Base-by-base conservation (phyloP, 1,140 invertebrate species). In the Trichonephila inaurata region DNA sequence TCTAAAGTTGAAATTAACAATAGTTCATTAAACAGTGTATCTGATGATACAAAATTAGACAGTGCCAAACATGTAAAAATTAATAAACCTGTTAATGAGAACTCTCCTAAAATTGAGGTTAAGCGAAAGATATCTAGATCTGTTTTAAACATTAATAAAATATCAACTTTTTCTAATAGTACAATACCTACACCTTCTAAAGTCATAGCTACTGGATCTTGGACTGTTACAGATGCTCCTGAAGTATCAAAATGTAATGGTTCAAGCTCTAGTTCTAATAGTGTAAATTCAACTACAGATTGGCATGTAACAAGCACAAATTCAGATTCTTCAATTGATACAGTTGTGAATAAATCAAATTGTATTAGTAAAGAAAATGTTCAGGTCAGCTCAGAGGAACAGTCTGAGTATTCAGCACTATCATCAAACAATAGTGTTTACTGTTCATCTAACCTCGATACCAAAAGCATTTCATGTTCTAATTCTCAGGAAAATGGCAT, bases 231-330 rank as follows among this genome's bases (percentile, higher is more conserved):
- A 64, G 95, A 95, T 44, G 94, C 94, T 40, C 94, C 94, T 51
- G 51, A 5, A 19, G 94, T 94, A 7, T 95, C 95, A 72, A 95
- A 95, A 16, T 95, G 95, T 2, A 61, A 95, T 18, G 95, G 94
- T 18, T 96, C 95, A 16, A 95, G 91, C 81, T 95, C 95, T 24
- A 96, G 95, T 94, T 94, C 89, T 33, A 95, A 94, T 64, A 96
- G 95, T 95, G 94, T 95, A 7, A 95, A 95, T 92, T 96, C 96
- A 8, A 96, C 96, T 7, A 95, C 95, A 83, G 96, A 95, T 64
- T 96, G 96, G 96, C 95, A 95, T 62, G 95, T 96, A 2, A 95
- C 93, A 28, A 95, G 95, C 21, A 94, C 94, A 64, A 94, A 94
- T 18, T 62, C 28, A 6, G 83, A 82, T 33, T 61, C 51, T 60